Base-by-base conservation (phyloP, 2,888 invertebrate genomes). In the Pelosia muscerda region DNA sequence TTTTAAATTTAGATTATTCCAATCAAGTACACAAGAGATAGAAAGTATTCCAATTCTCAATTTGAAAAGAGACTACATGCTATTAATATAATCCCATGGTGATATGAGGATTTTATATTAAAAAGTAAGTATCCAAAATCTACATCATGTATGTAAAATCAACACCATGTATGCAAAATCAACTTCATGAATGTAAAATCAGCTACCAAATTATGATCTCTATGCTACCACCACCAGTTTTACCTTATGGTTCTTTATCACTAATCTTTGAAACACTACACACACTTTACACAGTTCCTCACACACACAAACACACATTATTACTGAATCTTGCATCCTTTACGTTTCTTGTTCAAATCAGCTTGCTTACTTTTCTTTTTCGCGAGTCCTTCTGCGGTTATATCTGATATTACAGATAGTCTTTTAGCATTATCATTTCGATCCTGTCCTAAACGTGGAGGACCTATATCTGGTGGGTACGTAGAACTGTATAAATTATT, bases 261-360 rank as follows among this genome's bases (percentile, higher is more conserved):
- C 62, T 58, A 65, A 65, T 65, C 62, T 65, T 62, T 65, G 58
- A 69, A 61, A 60, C 57, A 57, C 53, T 2, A 53, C 13, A n/a
- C 61, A 34, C 34, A 63, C 65, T 34, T 49, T 13, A 28, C 56
- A 57, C 8, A 9, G n/a, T 2, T 9, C 2, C 49, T 49, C 65
- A 72, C 57, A 56, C 9, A 49, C 28, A 28, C 28, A 28, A 2
- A 28, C 2, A 69, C 54, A 34, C n/a, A 65, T 66, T 23, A 22
- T 87, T 86, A 95, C 76, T 95, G 95, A 81, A 95, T 95, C 73
- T 93, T 94, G 78, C 95, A 95, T 66, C 95, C 95, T 73, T 89
- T 92, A 75, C 91, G 85, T 77, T 95, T 95, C 78, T 94, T 94
- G 53, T 89, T 89, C 78, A 90, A 81, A 61, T 91, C 90, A 42